Evolutionary conservation across 2,113 vertebrate species (phyloP).

Genomic region (Saiga tatarica): DNA sequence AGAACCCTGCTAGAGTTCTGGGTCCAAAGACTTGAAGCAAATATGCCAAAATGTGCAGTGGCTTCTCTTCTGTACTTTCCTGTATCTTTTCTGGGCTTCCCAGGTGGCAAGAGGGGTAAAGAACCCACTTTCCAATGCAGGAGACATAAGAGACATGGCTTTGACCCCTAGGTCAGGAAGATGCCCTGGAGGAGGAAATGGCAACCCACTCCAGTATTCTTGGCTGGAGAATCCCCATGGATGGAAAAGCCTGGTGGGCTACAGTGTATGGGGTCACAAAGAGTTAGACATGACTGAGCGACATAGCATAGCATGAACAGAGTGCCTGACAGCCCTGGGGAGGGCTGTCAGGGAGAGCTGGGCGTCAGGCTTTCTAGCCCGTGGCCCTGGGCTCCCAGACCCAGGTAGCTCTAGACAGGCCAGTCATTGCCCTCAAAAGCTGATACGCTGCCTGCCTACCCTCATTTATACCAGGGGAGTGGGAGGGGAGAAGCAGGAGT

Average conservation of each 20-base stretch:
- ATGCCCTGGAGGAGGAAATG: background rate
- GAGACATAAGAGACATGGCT: background rate
- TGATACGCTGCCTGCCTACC: background rate
- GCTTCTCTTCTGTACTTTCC: background rate
- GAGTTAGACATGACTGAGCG: background rate
- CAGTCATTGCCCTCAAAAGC: background rate
- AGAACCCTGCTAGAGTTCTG: background rate
- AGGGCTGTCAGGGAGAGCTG: background rate
- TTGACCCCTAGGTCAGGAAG: background rate
- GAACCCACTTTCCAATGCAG: background rate
- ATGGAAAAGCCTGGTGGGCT: background rate
- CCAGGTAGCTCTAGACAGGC: background rate
- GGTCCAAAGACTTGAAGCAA: background rate
- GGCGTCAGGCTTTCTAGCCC: background rate
- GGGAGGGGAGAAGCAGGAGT: background rate
- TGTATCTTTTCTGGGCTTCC: background rate
- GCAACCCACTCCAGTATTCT: background rate
- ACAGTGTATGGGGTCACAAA: background rate
- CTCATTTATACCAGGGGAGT: background rate
- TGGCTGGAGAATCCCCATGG: background rate
- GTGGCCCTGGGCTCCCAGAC: background rate
- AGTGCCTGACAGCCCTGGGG: background rate
- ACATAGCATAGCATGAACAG: background rate
- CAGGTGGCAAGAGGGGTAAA: background rate
- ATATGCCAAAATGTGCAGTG: background rate